Evolutionary conservation across 2,888 invertebrate genomes (phyloP).

Genomic region (Plusia festucae): DNA sequence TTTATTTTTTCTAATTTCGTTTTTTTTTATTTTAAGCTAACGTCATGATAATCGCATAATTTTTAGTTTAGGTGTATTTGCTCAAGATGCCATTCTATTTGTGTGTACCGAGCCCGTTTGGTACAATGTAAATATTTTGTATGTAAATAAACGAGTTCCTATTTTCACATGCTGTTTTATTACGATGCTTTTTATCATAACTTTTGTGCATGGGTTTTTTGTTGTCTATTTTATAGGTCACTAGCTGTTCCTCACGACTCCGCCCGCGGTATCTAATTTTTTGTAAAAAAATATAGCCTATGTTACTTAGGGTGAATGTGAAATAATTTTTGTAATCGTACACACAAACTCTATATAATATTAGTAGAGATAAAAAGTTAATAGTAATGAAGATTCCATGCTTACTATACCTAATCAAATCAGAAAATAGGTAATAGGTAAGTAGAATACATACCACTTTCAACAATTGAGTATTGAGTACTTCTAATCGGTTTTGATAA

Average conservation of each 20-base stretch:
- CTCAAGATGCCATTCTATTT: conserved; percentile 86
- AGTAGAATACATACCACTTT: neutral
- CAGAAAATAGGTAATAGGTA: neutral
- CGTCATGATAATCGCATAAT: conserved; percentile 60
- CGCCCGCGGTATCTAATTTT: too few relatives aligned
- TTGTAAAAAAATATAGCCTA: too few relatives aligned
- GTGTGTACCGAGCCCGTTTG: conserved; percentile 64
- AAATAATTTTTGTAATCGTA: too few relatives aligned
- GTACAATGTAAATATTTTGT: conserved; percentile 80
- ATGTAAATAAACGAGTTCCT: conserved; percentile 89
- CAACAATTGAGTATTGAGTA: too few relatives aligned
- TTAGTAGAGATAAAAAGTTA: too few relatives aligned
- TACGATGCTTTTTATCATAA: conserved; percentile 42
- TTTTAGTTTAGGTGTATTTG: conserved; percentile 77
- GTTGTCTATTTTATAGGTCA: too few relatives aligned
- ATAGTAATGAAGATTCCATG: too few relatives aligned
- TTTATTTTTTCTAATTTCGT: conserved; percentile 39
- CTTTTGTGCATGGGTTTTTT: conserved; percentile 9
- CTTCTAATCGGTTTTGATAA: neutral
- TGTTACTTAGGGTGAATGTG: too few relatives aligned
- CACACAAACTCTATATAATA: too few relatives aligned
- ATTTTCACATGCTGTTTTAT: conserved; percentile 79
- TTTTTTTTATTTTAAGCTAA: conserved; percentile 33
- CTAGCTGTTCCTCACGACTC: too few relatives aligned
- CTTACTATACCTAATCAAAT: neutral